Evolutionary conservation across 2,888 invertebrate genomes (phyloP).

Genomic region (Andrena flavipes): DNA sequence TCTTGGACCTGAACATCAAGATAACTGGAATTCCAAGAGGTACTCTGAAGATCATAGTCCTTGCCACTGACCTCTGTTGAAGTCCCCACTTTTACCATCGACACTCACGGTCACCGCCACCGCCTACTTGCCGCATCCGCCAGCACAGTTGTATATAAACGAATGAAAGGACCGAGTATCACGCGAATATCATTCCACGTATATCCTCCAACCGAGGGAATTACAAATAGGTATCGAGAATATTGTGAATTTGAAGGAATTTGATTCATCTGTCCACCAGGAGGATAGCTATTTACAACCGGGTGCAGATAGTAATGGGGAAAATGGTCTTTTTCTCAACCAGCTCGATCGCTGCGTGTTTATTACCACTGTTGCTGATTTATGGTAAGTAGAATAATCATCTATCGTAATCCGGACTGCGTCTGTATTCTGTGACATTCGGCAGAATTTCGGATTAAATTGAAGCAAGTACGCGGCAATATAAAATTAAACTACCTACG

Average conservation of each 20-base stretch:
- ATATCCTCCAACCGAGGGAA: slow-evolving; percentile 4
- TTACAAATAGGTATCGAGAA: slow-evolving; percentile 9
- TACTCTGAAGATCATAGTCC: slow-evolving; percentile 29
- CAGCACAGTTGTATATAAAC: slow-evolving; percentile 51
- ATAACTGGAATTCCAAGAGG: slow-evolving; percentile 14
- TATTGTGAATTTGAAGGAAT: background rate
- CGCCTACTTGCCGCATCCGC: slow-evolving; percentile 26
- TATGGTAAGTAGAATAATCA: slow-evolving; percentile 30
- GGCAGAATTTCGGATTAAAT: too few relatives aligned
- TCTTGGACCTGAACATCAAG: slow-evolving; percentile 4
- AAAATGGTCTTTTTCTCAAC: slow-evolving; percentile 17
- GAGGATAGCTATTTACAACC: background rate
- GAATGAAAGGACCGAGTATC: slow-evolving; percentile 24
- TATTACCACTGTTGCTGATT: slow-evolving; percentile 30
- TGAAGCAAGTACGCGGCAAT: background rate
- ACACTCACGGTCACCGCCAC: slow-evolving; percentile 36
- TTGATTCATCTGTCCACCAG: background rate
- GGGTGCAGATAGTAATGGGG: background rate
- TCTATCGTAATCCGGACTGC: background rate
- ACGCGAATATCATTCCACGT: slow-evolving; percentile 19
- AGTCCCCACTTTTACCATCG: slow-evolving; percentile 39
- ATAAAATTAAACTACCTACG: background rate
- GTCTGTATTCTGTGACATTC: too few relatives aligned
- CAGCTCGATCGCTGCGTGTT: background rate
- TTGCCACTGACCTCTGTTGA: slow-evolving; percentile 53